Base-by-base conservation (phyloP, 2,113 vertebrate species). In the Castor canadensis region DNA sequence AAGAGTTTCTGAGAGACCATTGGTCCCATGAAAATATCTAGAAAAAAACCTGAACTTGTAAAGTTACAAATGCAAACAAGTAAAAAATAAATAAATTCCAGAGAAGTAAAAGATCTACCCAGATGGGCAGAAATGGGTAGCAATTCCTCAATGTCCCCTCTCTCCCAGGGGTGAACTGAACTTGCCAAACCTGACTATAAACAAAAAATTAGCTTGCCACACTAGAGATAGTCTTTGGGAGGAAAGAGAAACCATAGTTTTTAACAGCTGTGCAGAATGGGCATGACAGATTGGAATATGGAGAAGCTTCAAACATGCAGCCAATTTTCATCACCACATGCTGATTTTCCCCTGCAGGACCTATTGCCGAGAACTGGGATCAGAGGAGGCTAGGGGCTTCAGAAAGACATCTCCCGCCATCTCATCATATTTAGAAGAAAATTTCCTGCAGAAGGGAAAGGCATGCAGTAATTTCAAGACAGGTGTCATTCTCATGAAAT, bases 251-350 rank as follows among this genome's bases (percentile, higher is more conserved):
- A 35, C 30, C 43, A 45, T 28, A 67, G 47, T 13, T 80, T 88
- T 93, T 72, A 95, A 58, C 47, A 84, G 87, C 43, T 94, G 54
- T 79, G 69, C 52, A 87, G 64, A 90, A 35, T 43, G 43, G n/a
- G 52, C 52, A 64, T 32, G 40, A 40, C 89, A 84, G 77, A 87
- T 67, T 64, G 82, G 73, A 87, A 88, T 45, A 76, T 54, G n/a
- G 22, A 47, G 82, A 83, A 49, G 32, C 26, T 40, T 73, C 13
- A 38, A n/a, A 38, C 22, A 73, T 9, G 30, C 11, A 62, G 82
- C 49, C 17, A 85, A 49, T 62, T 75, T 81, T 28, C 26, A 82
- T 11, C 71, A 56, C 38, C 71, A 56, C 38, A 54, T 69, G 56
- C n/a, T 52, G 35, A 17, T 60, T 87, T 86, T 43, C 43, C 20